Evolutionary conservation across 2,797 vertebrate genomes (phyloP), one percentile per base, ranked within the genome.

Genomic region (Gephyroberyx darwinii): DNA sequence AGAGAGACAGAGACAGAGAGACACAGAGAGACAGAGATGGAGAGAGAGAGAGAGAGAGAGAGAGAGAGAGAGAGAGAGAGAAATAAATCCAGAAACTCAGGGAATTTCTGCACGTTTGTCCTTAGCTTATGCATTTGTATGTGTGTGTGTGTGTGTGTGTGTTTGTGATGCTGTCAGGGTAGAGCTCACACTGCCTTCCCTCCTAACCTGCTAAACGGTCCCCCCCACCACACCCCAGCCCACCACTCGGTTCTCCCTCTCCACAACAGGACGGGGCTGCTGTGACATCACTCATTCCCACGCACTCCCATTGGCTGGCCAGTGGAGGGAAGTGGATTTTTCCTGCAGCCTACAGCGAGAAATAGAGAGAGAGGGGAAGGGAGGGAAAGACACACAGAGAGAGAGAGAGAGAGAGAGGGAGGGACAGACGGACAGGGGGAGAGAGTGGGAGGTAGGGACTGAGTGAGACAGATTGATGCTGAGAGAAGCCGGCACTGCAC

Each of bases 201-300:
- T 82, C 55, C 77, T 80, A 84, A 86, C 89, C 81, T 76, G 80
- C 85, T 85, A 82, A 88, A 86, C 39, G 20, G 55, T 81, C 73
- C 79, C 76, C 74, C 30, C 74, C 50, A 77, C 57, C 79, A 84
- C 71, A 80, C 77, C 78, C 84, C 80, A 63, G 78, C 35, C 79
- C 81, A 88, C 79, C 20, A 8, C 60, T 77, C 71, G 52, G 14
- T 52, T 69, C 83, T 76, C 68, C 60, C 84, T 90, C 86, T 80
- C 68, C 74, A 71, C 83, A 89, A 84, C 80, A 80, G 77, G 81
- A 89, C 60, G 81, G 87, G 88, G 91, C 90, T 93, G 90, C 91
- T 86, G 90, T 95, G 95, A 95, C 92, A 88, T 95, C 94, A 94
- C 83, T 78, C 84, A 76, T 91, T 93, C 94, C 91, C 73, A 88